Evolutionary conservation across 2,888 invertebrate genomes (phyloP), one percentile per base, ranked within the genome.

Genomic region (Diadegma fenestrale): DNA sequence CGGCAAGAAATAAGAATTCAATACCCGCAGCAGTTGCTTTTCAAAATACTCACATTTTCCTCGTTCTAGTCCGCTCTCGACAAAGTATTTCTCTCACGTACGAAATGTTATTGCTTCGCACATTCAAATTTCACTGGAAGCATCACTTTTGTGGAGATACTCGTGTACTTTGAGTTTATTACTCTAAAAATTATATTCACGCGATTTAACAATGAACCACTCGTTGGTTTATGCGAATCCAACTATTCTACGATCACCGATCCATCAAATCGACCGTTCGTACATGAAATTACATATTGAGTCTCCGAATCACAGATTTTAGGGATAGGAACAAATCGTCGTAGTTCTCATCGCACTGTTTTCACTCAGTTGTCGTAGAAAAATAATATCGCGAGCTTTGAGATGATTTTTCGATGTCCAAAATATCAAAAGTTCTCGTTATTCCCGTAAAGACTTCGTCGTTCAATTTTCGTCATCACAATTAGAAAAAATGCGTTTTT

Each of bases 1-100:
- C 22, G 7, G 19, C 48, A 76, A 45, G 3, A 58, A 45, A 43
- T 10, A 41, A 58, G 26, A 26, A 58, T 14, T 12, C 1, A 26
- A 0, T 10, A 58, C 58, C 58, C 71, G 51, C 6, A 37, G 17
- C 54, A 1, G 14, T 43, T 58, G 17, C 37, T 26, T 54, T 22
- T 12, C 2, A 10, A 17, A 63, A 77, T 66, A 80, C 84, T 80
- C 66, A 84, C 84, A 58, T 58, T n/a, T 80, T 45, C 33, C 45
- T 26, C 41, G 43, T 37, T 45, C 41, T 33, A n/a, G 58, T 75
- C 54, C 19, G n/a, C 51, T 22, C 26, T 41, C 58, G 19, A 45
- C 45, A 19, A 51, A 41, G 43, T 37, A 19, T 71, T 14, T n/a
- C 33, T 8, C 30, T 43, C n/a, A 26, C 5, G 17, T n/a, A 41